These are phyloP conservation scores for Crocallis elinguaria DNA, from an alignment of 2,888 invertebrate species.

Conservation along the genomic window DNA sequence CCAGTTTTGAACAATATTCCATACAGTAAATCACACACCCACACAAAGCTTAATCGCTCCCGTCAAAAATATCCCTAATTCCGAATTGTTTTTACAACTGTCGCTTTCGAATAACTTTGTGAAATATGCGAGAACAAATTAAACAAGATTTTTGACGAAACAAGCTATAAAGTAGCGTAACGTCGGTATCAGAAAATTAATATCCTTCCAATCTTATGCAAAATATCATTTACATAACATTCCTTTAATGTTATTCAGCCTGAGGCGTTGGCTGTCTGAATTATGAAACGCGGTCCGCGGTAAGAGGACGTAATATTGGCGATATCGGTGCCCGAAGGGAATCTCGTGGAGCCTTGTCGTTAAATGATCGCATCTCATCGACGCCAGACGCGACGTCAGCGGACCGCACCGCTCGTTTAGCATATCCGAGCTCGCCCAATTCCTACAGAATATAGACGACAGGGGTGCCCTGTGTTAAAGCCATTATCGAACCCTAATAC, in stretches of 20 bases:
- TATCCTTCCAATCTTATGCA: constrained; percentile 55
- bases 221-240: constrained; percentile 63
- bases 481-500: constrained; percentile 80
- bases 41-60: constrained; percentile 42
- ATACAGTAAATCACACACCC: constrained; percentile 52
- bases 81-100: constrained; percentile 34
- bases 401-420: constrained; percentile 62
- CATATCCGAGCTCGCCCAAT: constrained; percentile 74
- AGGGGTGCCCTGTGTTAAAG: constrained; percentile 67
- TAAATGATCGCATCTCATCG: constrained; percentile 75
- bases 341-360: constrained; percentile 67
- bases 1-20: constrained; percentile 50
- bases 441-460: constrained; percentile 68
- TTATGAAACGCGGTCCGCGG: constrained; percentile 63
- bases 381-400: constrained; percentile 77
- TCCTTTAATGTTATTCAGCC: constrained; percentile 62
- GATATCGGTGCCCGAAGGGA: constrained; percentile 65
- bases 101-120: constrained; percentile 11
- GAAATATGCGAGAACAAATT: constrained; percentile 17
- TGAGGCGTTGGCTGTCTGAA: constrained; percentile 59
- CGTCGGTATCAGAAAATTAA: constrained; percentile 37
- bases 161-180: constrained; percentile 30
- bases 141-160: constrained; percentile 25
- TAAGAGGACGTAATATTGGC: constrained; percentile 60
- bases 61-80: constrained; percentile 31